Conservation (phyloP, 2,797 vertebrate genomes). For the Acrossocheilus fasciatus region DNA sequence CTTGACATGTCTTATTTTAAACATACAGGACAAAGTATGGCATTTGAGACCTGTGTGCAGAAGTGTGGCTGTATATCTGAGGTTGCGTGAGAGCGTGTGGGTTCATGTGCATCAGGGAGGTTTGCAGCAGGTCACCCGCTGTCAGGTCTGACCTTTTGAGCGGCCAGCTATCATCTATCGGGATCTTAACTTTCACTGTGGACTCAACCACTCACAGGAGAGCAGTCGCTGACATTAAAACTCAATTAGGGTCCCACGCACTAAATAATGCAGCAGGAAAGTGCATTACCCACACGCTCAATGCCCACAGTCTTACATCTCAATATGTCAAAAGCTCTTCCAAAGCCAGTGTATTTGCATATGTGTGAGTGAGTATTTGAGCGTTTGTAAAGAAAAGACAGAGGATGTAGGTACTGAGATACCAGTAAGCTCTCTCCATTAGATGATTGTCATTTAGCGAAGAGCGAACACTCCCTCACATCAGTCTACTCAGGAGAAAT, state of each 20-base stretch:
- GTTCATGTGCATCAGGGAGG: slow-evolving; percentile 51
- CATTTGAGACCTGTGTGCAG: slow-evolving; percentile 6
- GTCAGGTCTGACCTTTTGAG: slow-evolving; percentile 76
- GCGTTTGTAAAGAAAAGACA: slow-evolving; percentile 21
- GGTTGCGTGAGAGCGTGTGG: slow-evolving; percentile 30
- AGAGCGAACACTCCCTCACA: slow-evolving; percentile 5
- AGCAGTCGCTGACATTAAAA: slow-evolving; percentile 83
- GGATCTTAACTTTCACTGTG: slow-evolving; percentile 77
- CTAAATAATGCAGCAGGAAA: slow-evolving; percentile 84
- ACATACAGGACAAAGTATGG: neutral
- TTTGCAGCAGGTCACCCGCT: slow-evolving; percentile 64
- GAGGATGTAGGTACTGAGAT: neutral
- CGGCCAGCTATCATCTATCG: slow-evolving; percentile 78
- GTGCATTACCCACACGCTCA: slow-evolving; percentile 76
- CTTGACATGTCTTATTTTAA: neutral
- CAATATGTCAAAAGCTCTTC: slow-evolving; percentile 73
- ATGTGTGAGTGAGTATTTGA: slow-evolving; percentile 24
- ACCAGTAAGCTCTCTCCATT: slow-evolving; percentile 66
- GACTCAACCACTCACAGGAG: slow-evolving; percentile 73
- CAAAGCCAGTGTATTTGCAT: slow-evolving; percentile 33
- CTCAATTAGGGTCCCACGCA: slow-evolving; percentile 81
- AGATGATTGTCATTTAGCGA: slow-evolving; percentile 61
- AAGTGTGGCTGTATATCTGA: slow-evolving; percentile 19
- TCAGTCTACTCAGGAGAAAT: neutral
- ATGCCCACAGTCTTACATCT: slow-evolving; percentile 71